These are phyloP conservation scores for Lytechinus variegatus DNA, from an alignment of 35 echinoderm and acorn worm genomes.

Conservation along the genomic window DNA sequence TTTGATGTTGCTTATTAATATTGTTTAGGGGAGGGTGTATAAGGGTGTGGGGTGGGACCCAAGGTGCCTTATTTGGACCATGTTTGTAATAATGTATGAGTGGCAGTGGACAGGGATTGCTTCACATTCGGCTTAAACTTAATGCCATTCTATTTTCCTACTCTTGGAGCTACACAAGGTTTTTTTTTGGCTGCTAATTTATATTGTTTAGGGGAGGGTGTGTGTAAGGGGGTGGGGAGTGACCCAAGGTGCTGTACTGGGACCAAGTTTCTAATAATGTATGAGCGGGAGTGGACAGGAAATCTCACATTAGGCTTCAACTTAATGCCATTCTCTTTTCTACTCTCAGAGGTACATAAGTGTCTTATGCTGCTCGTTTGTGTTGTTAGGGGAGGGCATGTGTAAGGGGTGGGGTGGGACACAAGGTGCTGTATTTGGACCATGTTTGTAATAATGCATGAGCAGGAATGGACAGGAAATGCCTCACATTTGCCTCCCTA, in stretches of 20 bases:
- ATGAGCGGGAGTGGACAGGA: neutral
- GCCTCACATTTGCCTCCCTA: conserved; percentile 7
- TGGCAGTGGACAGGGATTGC: too few relatives aligned
- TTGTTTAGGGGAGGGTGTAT: too few relatives aligned
- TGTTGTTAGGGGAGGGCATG: neutral
- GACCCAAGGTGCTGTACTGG: neutral
- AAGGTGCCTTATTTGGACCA: too few relatives aligned
- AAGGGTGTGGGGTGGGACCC: too few relatives aligned
- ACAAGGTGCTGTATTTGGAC: neutral
- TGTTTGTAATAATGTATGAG: too few relatives aligned
- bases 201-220: neutral
- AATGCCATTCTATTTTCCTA: neutral
- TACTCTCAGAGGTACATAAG: neutral
- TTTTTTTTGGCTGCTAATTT: neutral
- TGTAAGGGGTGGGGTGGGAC: neutral
- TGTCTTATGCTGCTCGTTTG: neutral
- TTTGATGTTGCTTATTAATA: too few relatives aligned
- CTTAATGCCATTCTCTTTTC: too few relatives aligned
- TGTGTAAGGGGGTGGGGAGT: neutral
- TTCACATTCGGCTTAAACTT: too few relatives aligned
- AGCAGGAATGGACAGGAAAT: neutral
- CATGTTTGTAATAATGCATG: neutral
- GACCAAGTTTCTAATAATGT: neutral
- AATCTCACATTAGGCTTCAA: too few relatives aligned
- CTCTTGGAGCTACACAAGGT: neutral